A percentile compares a stretch with the other conserved stretches of the same genome.
These are phyloP conservation scores for Proteles cristata DNA, from an alignment of 2,113 vertebrate genomes.

Conservation along the genomic window DNA sequence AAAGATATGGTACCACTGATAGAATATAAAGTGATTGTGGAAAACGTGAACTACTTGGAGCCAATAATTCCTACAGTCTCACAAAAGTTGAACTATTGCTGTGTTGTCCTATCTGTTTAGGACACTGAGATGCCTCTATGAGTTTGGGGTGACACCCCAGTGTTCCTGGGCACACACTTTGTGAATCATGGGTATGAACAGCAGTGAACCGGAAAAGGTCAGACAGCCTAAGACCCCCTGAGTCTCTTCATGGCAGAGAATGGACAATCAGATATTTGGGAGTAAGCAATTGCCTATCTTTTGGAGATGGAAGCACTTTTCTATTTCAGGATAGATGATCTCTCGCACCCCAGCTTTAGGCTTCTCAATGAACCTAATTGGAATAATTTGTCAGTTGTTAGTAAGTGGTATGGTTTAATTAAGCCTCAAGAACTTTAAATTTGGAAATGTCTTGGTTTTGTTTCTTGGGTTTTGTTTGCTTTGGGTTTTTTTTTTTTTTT, in stretches of 20 bases:
- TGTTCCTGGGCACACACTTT: neutral
- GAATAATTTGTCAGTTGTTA: neutral
- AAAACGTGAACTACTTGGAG: neutral
- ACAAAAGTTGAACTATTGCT: neutral
- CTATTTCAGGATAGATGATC: neutral
- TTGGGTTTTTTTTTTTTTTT: neutral
- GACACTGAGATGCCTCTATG: fast-evolving
- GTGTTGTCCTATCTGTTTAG: neutral
- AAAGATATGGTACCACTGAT: neutral
- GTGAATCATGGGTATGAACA: neutral
- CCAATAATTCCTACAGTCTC: neutral
- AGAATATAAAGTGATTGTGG: neutral
- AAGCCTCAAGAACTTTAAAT: neutral
- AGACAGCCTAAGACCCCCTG: neutral
- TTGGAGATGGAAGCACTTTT: neutral
- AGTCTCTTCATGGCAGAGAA: neutral
- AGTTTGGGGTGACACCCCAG: neutral
- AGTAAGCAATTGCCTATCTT: neutral
- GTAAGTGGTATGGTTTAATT: neutral
- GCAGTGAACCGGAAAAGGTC: neutral
- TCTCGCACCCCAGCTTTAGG: neutral
- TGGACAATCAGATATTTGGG: neutral
- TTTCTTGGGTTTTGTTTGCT: neutral
- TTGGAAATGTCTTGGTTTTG: neutral
- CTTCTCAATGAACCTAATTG: neutral